Evolutionary conservation across 2,113 vertebrate genomes (phyloP).

Genomic region (Phrynocephalus versicolor): DNA sequence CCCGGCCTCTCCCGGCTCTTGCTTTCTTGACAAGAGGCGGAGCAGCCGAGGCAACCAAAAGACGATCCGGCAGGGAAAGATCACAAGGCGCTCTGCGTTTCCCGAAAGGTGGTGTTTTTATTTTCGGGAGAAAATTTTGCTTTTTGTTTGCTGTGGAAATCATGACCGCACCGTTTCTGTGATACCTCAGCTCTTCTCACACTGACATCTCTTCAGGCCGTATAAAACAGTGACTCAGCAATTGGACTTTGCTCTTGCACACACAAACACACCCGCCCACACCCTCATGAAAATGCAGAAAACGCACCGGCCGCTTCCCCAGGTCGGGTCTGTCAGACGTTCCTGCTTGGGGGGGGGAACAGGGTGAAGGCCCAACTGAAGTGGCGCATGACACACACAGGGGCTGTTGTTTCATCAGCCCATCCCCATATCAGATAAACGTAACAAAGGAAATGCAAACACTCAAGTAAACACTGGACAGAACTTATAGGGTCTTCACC

Average conservation of each 20-base stretch:
- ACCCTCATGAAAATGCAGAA: not conserved
- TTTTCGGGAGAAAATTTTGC: not conserved
- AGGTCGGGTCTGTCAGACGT: too few relatives aligned
- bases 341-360: too few relatives aligned
- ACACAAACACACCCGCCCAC: not conserved
- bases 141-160: constrained; percentile 1
- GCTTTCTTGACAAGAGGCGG: not conserved
- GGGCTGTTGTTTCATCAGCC: too few relatives aligned
- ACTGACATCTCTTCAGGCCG: not conserved
- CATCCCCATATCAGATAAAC: too few relatives aligned
- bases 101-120: not conserved
- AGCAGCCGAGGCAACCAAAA: not conserved
- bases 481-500: too few relatives aligned
- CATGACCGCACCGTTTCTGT: not conserved
- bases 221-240: not conserved
- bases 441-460: too few relatives aligned
- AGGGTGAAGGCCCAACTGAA: too few relatives aligned
- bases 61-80: not conserved
- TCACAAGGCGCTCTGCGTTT: not conserved
- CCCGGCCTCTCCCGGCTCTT: too few relatives aligned
- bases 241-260: too few relatives aligned
- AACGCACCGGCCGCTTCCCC: too few relatives aligned
- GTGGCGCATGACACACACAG: too few relatives aligned
- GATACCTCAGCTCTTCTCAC: not conserved
- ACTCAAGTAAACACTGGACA: too few relatives aligned